Evolutionary conservation across 2,797 vertebrate genomes (phyloP), one percentile per base, ranked within the genome.

Genomic region (Melanotaenia parkinsoni): DNA sequence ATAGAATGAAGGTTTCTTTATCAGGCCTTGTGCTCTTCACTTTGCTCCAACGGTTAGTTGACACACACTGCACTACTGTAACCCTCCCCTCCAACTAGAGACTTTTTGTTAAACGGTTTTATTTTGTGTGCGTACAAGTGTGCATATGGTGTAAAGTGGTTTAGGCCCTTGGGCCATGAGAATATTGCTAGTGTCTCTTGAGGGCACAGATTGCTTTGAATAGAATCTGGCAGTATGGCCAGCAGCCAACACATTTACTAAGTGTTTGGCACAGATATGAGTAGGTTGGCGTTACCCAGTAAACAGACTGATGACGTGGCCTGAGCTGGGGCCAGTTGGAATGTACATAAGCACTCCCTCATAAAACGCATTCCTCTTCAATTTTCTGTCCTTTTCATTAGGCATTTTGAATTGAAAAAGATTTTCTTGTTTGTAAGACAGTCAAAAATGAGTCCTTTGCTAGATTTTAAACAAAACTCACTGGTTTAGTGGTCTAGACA

Each of bases 131-230:
- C 59, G 70, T 51, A 38, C 77, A 72, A 74, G 64, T 62, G 63
- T 70, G 82, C 66, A 72, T 79, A 81, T 73, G 61, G 37, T 54
- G 59, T 40, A 74, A 75, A 78, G 70, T 66, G 69, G 30, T 77
- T 81, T 76, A 79, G 74, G 83, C 74, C 80, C 81, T 85, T 72
- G 81, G 69, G 81, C 88, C 87, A 89, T 83, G 81, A 91, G 88
- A 90, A 91, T 87, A 91, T 92, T 85, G 77, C 79, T 38, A 78
- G 67, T 80, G 84, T 90, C 90, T 93, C 84, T 86, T 64, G 80
- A 88, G 88, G 87, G 84, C 86, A 84, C 81, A 82, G 84, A 86
- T 91, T 83, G 87, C 91, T 88, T 65, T 92, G 91, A 95, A 94
- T 92, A 77, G 88, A 87, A 72, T 65, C 77, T 82, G 90, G 89